Base-by-base conservation (phyloP, 2,888 invertebrate genomes). In the Pelosia muscerda region DNA sequence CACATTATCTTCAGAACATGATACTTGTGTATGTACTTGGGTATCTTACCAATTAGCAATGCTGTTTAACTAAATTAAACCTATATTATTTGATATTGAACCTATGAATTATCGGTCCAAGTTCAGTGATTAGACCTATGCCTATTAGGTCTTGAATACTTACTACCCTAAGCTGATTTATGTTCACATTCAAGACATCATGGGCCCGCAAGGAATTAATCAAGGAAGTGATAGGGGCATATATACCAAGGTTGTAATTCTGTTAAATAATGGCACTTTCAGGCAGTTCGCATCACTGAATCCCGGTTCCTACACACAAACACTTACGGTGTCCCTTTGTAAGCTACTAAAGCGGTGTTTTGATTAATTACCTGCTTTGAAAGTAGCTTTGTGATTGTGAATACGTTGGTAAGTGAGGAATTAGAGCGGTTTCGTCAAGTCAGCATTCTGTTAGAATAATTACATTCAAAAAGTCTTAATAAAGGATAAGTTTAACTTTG, bases 281-380 rank as follows among this genome's bases (percentile, higher is more conserved):
- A 49, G 49, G 9, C 49, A 49, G 49, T 49, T 49, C 49, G 49
- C 49, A 49, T 49, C 49, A 49, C 49, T 49, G 49, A 49, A 49
- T 49, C 49, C 49, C 49, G n/a, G 49, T 49, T 49, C 49, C 49
- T n/a, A 49, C 49, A 49, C 49, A 49, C 49, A 49, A 49, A 49
- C 49, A 49, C 49, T 49, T 49, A 49, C 49, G n/a, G 49, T 9
- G 49, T 49, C 49, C 49, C 49, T 49, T 49, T 49, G 49, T 49
- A 49, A 49, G 49, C 49, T n/a, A 49, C 49, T 49, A 49, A 49
- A 49, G 49, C 49, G n/a, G n/a, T 49, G 49, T 49, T 49, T 49
- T 49, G 49, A 49, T 49, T 49, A 49, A 49, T 49, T 49, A 49
- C 49, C 49, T 49, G 49, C n/a, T 49, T 49, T 49, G 49, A 49